Evolutionary conservation across 2,888 invertebrate species (phyloP), one percentile per base, ranked within the genome.

Genomic region (Torymus aiolomorphi): DNA sequence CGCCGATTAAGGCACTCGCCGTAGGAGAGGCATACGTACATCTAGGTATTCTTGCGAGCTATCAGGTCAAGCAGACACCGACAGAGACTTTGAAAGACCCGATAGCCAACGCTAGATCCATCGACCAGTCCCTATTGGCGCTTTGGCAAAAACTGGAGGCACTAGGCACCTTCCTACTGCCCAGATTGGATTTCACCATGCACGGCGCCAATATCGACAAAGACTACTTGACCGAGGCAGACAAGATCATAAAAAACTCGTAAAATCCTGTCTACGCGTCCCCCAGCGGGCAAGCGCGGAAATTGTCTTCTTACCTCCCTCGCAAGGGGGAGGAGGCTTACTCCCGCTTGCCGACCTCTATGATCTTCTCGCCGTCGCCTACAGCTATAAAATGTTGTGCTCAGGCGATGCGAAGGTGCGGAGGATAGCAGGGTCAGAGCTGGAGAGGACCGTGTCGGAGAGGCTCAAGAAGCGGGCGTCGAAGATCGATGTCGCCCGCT

Each of bases 281-380:
- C 87, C 88, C 1, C 86, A 86, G 76, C 65, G 88, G 1, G 87
- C 88, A 3, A 87, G 86, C 63, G 82, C 86, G 8, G 88, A 88
- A 75, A 2, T 86, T 0, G 82, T 88, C 3, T 85, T 80, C 79
- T 66, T 87, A 4, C 66, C 52, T 0, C 67, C 67, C 0, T 54
- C 24, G 12, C 54, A 82, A 73, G 88, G 88, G 0, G 88, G 88
- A 0, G 85, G 85, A 12, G 87, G 87, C 0, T 56, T 87, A 0
- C 80, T 87, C 2, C 88, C 87, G 14, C 82, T 88, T 0, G 84
- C 84, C 0, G 86, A 88, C 77, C 77, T 85, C 31, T 83, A 82
- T 0, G 88, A 89, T 24, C 78, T 85, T 5, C 67, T 83, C 16
- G 82, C 84, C n/a, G 83, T 87, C 3, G 83, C 83, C 0, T 87